Evolutionary conservation across 1,140 invertebrate genomes (phyloP).

Genomic region (Ectropis grisescens): DNA sequence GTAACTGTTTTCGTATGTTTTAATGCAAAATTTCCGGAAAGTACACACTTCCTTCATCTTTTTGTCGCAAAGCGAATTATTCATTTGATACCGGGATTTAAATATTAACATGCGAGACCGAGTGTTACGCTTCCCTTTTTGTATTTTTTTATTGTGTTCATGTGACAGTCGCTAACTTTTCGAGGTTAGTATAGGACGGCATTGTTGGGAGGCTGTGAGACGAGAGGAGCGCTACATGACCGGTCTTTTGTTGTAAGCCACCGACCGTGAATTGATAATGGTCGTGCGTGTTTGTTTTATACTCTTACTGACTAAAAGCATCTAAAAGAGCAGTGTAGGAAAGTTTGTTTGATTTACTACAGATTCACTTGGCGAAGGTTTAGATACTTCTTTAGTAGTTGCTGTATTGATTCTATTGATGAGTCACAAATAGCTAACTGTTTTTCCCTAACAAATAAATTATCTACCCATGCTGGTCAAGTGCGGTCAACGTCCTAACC

Average conservation of each 20-base stretch:
- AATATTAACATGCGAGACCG: no score
- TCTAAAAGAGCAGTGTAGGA: background rate
- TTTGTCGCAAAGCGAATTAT: background rate
- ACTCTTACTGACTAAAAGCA: background rate
- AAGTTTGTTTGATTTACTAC: no score
- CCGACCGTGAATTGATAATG: conserved; percentile 45
- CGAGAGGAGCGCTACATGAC: conserved; percentile 26
- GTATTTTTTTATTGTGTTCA: background rate
- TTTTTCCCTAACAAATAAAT: no score
- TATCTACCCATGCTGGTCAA: no score
- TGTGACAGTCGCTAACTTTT: conserved; percentile 10
- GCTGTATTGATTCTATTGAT: no score
- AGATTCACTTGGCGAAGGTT: no score
- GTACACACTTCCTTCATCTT: background rate
- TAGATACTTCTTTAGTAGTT: no score
- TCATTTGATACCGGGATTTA: no score
- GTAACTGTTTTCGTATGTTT: background rate
- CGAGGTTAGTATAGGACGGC: conserved; percentile 16
- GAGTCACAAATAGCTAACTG: no score
- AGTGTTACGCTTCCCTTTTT: no score
- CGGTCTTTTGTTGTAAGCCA: conserved; percentile 38
- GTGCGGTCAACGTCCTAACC: no score
- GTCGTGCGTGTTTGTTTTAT: conserved; percentile 22
- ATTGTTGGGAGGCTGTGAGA: conserved; percentile 20
- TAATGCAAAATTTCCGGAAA: background rate